Evolutionary conservation across 2,113 vertebrate species (phyloP), one percentile per base, ranked within the genome.

Genomic region (Platichthys flesus): DNA sequence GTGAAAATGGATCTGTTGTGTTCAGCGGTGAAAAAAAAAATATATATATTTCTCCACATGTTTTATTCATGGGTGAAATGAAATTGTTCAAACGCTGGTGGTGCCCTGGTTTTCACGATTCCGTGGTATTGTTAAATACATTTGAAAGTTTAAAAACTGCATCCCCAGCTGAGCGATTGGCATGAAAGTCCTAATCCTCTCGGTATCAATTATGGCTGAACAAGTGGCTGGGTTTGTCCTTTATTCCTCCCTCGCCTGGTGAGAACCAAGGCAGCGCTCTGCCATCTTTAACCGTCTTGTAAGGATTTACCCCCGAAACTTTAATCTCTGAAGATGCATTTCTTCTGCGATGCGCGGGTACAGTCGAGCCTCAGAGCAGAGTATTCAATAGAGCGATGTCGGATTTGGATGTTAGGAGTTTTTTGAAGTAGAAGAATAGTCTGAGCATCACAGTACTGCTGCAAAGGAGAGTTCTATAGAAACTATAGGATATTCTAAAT

Each of bases 161-260:
- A 26, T 5, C 3, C 45, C n/a, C 71, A 70, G 83, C 81, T 85
- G 71, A 87, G 74, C 69, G 76, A 68, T 56, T 21, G 54, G 71
- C 82, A 76, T 70, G n/a, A 85, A 85, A 79, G 81, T 63, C 23
- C 52, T 82, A 82, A 91, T 87, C 71, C 78, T 83, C 83, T 68
- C 65, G 69, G 56, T 89, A 86, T 86, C 85, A 91, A 86, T 92
- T 92, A 91, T 79, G 67, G 68, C 72, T 63, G 66, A 82, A 89
- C 67, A 79, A 83, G 54, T 71, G 60, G 40, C 75, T 63, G 21
- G 31, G 57, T 23, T 18, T 52, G 59, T 65, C 28, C 9, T 24
- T 60, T 75, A 31, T 65, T 78, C 56, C 64, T 76, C 15, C 14
- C 58, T 76, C 75, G 37, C 76, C 54, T 78, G 79, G 55, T 67